Conservation (phyloP, 1,140 invertebrate genomes). For the Magallana ariakensis region DNA sequence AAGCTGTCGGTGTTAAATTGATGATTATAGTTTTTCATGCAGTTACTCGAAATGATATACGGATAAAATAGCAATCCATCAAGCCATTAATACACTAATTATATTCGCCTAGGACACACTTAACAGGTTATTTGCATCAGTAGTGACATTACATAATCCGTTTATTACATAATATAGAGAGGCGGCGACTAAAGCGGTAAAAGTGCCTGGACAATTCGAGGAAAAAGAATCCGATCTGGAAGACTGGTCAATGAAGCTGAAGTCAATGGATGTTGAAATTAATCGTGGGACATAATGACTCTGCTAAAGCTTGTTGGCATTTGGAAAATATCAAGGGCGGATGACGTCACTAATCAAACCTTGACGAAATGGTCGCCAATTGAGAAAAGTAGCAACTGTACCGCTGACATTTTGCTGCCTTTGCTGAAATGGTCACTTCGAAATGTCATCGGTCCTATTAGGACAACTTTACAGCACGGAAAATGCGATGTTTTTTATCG, state of each 20-base stretch:
- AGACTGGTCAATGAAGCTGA: no score
- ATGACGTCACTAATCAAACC: neutral
- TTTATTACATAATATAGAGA: neutral
- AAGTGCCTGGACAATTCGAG: neutral
- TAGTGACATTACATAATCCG: neutral
- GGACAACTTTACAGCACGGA: no score
- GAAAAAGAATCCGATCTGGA: neutral
- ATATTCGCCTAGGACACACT: neutral
- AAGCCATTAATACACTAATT: conserved; percentile 7
- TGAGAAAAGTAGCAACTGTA: neutral
- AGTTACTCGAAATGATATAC: neutral
- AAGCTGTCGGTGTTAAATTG: neutral
- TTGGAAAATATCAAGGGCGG: neutral
- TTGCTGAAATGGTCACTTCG: neutral
- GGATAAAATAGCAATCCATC: neutral
- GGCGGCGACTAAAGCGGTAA: neutral
- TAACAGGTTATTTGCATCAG: neutral
- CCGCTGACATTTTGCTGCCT: neutral
- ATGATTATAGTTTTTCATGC: neutral
- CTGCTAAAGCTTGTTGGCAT: neutral
- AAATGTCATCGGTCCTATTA: neutral
- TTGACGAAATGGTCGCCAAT: neutral
- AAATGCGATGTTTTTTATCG: no score
- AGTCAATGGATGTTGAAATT: no score
- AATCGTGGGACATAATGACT: neutral